phyloP scores from a whole-genome alignment of 2,888 invertebrate genomes.

The Atherix ibis region DNA sequence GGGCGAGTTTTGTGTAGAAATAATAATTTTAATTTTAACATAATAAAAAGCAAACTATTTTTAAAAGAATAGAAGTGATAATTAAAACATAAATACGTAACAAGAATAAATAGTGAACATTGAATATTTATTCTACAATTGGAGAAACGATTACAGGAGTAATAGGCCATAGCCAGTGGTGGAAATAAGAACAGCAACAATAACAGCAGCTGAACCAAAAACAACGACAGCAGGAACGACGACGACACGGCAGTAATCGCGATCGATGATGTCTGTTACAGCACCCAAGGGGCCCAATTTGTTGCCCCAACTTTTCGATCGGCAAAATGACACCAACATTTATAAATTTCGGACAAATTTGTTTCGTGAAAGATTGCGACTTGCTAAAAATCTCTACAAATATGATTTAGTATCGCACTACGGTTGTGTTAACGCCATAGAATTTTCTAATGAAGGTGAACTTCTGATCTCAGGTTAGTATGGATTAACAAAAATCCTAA shows the following conservation, averaged over 20 bases:
- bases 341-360: slow-evolving; percentile 18
- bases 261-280: slow-evolving; percentile 6
- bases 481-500: too few relatives aligned
- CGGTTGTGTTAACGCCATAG: slow-evolving; percentile 93
- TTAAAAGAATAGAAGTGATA: too few relatives aligned
- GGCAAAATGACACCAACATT: slow-evolving; percentile 4
- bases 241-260: neutral
- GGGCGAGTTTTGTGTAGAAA: too few relatives aligned
- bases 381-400: slow-evolving; percentile 61
- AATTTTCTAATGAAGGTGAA: slow-evolving; percentile 80
- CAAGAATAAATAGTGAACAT: too few relatives aligned
- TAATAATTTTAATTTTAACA: too few relatives aligned
- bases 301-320: slow-evolving; percentile 3
- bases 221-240: neutral
- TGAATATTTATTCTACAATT: too few relatives aligned
- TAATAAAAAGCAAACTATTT: too few relatives aligned
- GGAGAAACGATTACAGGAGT: too few relatives aligned
- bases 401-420: slow-evolving; percentile 79
- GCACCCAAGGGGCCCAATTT: too few relatives aligned
- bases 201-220: neutral
- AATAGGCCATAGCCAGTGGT: too few relatives aligned
- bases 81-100: too few relatives aligned
- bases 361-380: slow-evolving; percentile 41
- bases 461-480: slow-evolving; percentile 70
- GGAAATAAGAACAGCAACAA: slow-evolving; percentile 5